These are phyloP conservation scores for Xylocampa areola DNA, from an alignment of 2,888 invertebrate genomes.

Conservation along the genomic window DNA sequence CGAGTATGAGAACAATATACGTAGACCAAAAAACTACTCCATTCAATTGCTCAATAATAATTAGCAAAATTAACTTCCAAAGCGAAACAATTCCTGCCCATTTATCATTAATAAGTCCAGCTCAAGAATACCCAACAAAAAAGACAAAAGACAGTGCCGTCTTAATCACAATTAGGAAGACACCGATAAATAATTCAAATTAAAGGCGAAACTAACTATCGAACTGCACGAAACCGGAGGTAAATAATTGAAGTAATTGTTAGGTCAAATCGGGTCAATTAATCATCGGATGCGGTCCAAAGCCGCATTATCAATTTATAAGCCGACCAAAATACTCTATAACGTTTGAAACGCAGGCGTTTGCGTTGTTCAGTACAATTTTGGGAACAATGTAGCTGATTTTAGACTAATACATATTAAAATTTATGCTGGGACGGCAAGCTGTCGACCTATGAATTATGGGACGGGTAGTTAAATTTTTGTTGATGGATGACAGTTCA, in stretches of 20 bases:
- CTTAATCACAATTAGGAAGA: constrained; percentile 46
- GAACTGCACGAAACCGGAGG: constrained; percentile 78
- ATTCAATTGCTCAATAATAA: no score
- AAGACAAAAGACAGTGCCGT: constrained; percentile 3
- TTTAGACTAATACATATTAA: constrained; percentile 43
- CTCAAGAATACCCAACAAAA: neutral
- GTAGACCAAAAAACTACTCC: no score
- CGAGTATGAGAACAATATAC: no score
- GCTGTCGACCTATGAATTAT: constrained; percentile 29
- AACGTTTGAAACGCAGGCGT: constrained; percentile 53
- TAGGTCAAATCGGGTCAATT: constrained; percentile 87
- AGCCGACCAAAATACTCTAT: constrained; percentile 73
- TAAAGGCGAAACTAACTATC: constrained; percentile 62
- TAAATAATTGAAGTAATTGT: constrained; percentile 88
- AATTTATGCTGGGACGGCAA: constrained; percentile 34
- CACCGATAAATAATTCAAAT: constrained; percentile 65
- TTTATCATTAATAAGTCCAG: no score
- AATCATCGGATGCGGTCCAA: constrained; percentile 81
- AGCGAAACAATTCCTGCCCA: no score
- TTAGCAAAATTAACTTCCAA: no score
- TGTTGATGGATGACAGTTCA: constrained; percentile 1
- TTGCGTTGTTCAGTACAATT: constrained; percentile 41
- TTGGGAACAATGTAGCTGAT: constrained; percentile 47
- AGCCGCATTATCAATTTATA: constrained; percentile 81
- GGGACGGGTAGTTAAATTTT: constrained; percentile 19